phyloP scores from a whole-genome alignment of 2,888 invertebrate genomes.

The Camptogramma bilineatum region DNA sequence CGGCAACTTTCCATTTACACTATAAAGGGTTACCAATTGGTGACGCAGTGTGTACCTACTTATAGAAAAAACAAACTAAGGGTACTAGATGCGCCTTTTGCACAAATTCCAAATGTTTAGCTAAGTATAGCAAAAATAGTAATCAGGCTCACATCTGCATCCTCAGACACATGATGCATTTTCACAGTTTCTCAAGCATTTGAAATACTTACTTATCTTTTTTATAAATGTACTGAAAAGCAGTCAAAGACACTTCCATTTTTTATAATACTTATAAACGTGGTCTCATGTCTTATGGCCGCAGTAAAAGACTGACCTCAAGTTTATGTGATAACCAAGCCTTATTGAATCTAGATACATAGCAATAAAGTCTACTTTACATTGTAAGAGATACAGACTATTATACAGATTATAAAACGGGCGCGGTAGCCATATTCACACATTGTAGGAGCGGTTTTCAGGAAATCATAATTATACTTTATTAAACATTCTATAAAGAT shows the following conservation, averaged over 20 bases:
- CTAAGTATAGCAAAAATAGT: too few relatives aligned
- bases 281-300: background rate
- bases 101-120: too few relatives aligned
- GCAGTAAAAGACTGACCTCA: background rate
- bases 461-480: conserved; percentile 55
- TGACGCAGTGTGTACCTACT: too few relatives aligned
- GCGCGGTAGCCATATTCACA: conserved; percentile 73
- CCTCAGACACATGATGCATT: too few relatives aligned
- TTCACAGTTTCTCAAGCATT: too few relatives aligned
- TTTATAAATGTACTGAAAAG: background rate
- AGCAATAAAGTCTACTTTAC: conserved; percentile 15
- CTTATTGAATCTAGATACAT: background rate
- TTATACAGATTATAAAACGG: conserved; percentile 55
- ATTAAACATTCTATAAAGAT: conserved; percentile 54
- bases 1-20: too few relatives aligned
- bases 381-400: conserved; percentile 6
- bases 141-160: too few relatives aligned
- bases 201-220: background rate
- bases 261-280: background rate
- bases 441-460: conserved; percentile 72
- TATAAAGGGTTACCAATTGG: too few relatives aligned
- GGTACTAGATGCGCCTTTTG: too few relatives aligned
- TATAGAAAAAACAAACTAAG: too few relatives aligned
- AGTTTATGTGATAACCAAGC: background rate
- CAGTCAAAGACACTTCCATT: too few relatives aligned